Evolutionary conservation across 2,888 invertebrate species (phyloP), one percentile per base, ranked within the genome.

Genomic region (Eupeodes latifasciatus): DNA sequence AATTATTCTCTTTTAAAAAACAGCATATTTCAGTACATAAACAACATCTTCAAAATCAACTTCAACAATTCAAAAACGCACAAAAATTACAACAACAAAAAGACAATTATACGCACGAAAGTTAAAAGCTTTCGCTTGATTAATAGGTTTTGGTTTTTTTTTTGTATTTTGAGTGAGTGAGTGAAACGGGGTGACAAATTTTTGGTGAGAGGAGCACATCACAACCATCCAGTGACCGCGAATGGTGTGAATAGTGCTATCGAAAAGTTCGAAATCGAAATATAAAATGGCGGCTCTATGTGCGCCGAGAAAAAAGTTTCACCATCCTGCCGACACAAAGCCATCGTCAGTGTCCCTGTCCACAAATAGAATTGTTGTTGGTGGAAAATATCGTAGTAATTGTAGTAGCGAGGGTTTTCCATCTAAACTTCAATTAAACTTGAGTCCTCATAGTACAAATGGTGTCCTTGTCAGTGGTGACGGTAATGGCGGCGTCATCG

Each of bases 351-450:
- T 16, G 36, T 36, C 53, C 55, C 62, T 81, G 81, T 85, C 88
- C 81, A 75, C 85, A 75, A 88, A 74, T 71, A 84, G 84, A 81
- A 78, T 75, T 74, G 62, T 69, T 74, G 67, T 80, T 81, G 81
- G 81, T 78, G 81, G 62, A 88, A 88, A 88, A 84, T 78, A 81
- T 88, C 85, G 81, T 88, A 88, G 88, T 88, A 88, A 88, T 81
- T 84, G 85, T 88, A 88, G 88, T 88, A 88, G 88, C 62, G 81
- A 88, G 57, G 47, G 78, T 84, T 85, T 85, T 88, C 69, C 85
- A 81, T 72, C 85, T 66, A 88, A 88, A 88, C 85, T 88, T 88
- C 88, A 88, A 88, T 88, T 88, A 88, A 88, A 88, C 88, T 88
- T 85, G 85, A 88, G 74, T 81, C 69, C 74, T 81, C 81, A 81